phyloP scores from a whole-genome alignment of 2,888 invertebrate species.

The Drosophila kuntzei region DNA sequence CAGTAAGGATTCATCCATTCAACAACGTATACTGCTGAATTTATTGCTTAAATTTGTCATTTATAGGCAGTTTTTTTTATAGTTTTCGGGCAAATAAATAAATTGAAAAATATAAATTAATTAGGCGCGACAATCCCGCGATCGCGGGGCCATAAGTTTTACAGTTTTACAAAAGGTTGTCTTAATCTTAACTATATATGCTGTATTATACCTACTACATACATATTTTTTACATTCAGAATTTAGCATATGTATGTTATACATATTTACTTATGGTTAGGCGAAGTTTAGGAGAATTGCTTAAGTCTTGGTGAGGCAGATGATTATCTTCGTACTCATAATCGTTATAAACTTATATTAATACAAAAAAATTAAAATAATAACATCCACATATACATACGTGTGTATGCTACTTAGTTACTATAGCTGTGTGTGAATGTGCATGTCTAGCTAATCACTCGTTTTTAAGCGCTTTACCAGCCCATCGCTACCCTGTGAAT shows the following conservation, averaged over 20 bases:
- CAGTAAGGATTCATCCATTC: not conserved
- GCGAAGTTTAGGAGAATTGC: constrained; percentile 54
- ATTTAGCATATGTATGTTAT: constrained; percentile 7
- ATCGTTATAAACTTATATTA: constrained; percentile 25
- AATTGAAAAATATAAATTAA: constrained; percentile 37
- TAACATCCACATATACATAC: not conserved
- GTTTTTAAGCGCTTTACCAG: constrained; percentile 92
- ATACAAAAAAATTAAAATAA: constrained; percentile 8
- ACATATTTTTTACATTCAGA: constrained; percentile 9
- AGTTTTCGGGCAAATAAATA: constrained; percentile 54
- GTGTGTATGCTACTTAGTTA: constrained; percentile 31
- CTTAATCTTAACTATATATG: constrained; percentile 24
- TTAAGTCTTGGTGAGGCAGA: constrained; percentile 78
- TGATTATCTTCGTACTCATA: constrained; percentile 48
- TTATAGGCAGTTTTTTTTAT: constrained; percentile 6
- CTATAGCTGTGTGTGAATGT: constrained; percentile 37
- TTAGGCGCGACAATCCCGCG: too few species aligned
- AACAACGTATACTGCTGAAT: not conserved
- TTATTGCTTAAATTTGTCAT: constrained; percentile 1
- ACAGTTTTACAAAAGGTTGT: constrained; percentile 19
- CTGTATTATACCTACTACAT: not conserved
- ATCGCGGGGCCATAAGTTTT: too few species aligned
- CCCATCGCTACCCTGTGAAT: constrained; percentile 93
- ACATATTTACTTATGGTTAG: constrained; percentile 42
- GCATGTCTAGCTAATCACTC: constrained; percentile 84